Percentiles rank a stretch among this genome's conserved stretches.
phyloP scores from a whole-genome alignment of 2,797 vertebrate species.

The Martes flavigula region DNA sequence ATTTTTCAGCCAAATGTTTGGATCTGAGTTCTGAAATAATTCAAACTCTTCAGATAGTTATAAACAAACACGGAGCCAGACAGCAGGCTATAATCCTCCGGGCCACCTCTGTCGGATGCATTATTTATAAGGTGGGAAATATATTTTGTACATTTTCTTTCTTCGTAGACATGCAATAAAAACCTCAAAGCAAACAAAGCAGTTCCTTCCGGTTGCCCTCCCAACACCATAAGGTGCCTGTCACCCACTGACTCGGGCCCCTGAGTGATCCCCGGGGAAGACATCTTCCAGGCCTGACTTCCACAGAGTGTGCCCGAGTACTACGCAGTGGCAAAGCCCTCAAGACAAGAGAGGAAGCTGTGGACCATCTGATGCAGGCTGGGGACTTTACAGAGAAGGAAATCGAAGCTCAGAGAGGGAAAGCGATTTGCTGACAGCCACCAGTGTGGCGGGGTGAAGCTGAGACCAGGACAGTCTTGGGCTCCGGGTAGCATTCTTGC shows the following conservation, averaged over 20 bases:
- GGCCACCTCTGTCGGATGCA: not conserved
- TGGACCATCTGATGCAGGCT: not conserved
- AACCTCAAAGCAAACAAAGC: not conserved
- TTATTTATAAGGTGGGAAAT: constrained; percentile 61
- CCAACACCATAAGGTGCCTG: accelerated
- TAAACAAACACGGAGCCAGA: constrained; percentile 56
- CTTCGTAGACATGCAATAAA: constrained; percentile 32
- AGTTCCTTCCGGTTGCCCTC: not conserved
- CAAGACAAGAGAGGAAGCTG: not conserved
- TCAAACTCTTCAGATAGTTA: constrained; percentile 51
- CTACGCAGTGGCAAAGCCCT: not conserved
- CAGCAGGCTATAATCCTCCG: constrained; percentile 25
- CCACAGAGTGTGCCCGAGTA: not conserved
- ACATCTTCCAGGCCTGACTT: not conserved
- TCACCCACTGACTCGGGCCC: not conserved
- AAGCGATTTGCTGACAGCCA: no score
- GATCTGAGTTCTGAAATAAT: constrained; percentile 45
- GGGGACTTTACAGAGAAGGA: not conserved
- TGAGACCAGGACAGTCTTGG: not conserved
- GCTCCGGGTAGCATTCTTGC: no score
- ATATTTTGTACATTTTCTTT: not conserved
- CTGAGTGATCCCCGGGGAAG: not conserved
- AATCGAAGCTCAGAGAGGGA: not conserved
- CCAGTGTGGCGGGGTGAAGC: not conserved
- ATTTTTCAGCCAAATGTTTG: constrained; percentile 26